Evolutionary conservation across 2,113 vertebrate genomes (phyloP), one percentile per base, ranked within the genome.

Genomic region (Halcyon malimbica): DNA sequence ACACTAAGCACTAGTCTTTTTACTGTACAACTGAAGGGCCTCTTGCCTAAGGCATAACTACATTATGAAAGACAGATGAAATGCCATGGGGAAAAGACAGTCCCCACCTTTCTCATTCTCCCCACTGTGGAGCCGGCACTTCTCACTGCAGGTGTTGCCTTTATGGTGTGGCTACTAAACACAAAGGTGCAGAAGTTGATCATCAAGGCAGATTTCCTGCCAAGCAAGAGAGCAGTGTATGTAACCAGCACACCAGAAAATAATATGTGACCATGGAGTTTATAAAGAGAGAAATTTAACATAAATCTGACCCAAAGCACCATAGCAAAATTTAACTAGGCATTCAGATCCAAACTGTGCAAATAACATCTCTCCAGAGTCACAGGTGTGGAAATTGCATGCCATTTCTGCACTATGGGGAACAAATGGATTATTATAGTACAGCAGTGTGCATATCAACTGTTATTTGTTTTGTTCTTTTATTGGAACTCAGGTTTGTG

Each of bases 331-430:
- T 80, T 96, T 97, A 81, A 89, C 83, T 94, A 83, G 91, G 63
- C 92, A 96, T 97, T 97, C 92, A 95, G 86, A 96, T 94, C 86
- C 97, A 98, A 97, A 97, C 95, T 97, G 95, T 93, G 91, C 92
- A 98, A 97, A 97, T 97, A 97, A 96, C 89, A 97, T 86, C 81
- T 86, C 81, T 90, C 79, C 64, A 46, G 89, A 96, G 84, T 93
- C 81, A 94, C 73, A 97, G 85, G 93, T 97, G 84, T 97, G 90
- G 87, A 98, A 98, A 98, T 97, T 97, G 92, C 73, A 95, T 96
- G 65, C 77, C 95, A 96, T 96, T 97, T 97, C 81, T 92, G 77
- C 90, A 86, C 93, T 95, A 74, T 70, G 42, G 90, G 94, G 98
- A 96, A 88, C 94, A 98, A 98, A 96, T 97, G 90, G 60, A 97